These are phyloP conservation scores for Sciurus carolinensis DNA, from an alignment of 2,797 vertebrate genomes.

Conservation along the genomic window DNA sequence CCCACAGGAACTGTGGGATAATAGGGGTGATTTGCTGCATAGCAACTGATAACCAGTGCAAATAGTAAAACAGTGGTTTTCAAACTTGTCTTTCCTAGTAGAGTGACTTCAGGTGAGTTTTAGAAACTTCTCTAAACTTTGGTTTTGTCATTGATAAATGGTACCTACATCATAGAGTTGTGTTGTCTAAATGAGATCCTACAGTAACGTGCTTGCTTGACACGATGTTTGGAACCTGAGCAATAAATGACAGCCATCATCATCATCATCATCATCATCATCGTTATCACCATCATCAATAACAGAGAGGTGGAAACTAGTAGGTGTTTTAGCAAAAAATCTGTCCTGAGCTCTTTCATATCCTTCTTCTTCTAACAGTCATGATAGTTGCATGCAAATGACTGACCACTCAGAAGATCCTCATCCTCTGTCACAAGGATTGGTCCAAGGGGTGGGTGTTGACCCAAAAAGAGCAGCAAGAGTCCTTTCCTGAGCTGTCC, in stretches of 20 bases:
- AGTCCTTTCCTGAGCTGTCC: conserved; percentile 19
- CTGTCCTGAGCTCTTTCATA: not conserved
- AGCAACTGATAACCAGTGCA: not conserved
- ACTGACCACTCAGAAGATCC: not conserved
- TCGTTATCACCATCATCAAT: fast-evolving
- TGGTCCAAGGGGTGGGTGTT: not conserved
- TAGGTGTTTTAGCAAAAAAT: not conserved
- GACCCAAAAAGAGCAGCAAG: not conserved
- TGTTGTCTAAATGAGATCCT: not conserved
- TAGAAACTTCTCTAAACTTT: not conserved
- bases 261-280: fast-evolving
- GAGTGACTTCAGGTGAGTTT: not conserved
- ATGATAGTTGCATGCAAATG: not conserved
- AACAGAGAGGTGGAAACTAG: not conserved
- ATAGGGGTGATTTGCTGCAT: not conserved
- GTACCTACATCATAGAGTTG: not conserved
- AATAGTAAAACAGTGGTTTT: conserved; percentile 2
- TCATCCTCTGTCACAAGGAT: not conserved
- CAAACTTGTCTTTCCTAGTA: not conserved
- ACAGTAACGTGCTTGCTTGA: not conserved
- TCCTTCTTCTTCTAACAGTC: not conserved
- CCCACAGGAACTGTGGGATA: not conserved
- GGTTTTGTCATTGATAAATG: not conserved
- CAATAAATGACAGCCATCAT: not conserved
- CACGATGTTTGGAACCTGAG: not conserved